A percentile compares a stretch with the other conserved stretches of the same genome.
phyloP scores from a whole-genome alignment of 2,797 vertebrate species.

The Erpetoichthys calabaricus region DNA sequence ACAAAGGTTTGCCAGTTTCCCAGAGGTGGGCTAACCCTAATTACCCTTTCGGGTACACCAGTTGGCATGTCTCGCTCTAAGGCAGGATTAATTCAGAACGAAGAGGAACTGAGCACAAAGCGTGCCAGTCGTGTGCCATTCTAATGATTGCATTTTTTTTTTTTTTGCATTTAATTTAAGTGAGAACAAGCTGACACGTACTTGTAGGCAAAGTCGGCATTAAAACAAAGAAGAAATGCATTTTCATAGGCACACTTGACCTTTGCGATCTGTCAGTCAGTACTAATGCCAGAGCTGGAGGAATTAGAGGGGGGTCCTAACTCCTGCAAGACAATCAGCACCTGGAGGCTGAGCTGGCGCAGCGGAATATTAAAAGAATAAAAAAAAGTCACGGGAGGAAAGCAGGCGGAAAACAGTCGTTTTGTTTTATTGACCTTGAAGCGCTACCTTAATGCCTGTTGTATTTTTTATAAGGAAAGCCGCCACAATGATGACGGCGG shows the following conservation, averaged over 20 bases:
- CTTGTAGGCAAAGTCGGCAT: conserved; percentile 14
- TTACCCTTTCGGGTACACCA: no score
- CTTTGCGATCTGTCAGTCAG: conserved; percentile 46
- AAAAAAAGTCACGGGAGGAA: not conserved
- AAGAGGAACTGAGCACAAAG: no score
- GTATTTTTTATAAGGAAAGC: no score
- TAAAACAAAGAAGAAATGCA: conserved; percentile 32
- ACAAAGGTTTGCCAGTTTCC: no score
- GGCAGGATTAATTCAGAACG: no score
- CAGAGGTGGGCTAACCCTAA: no score
- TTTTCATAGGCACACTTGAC: conserved; percentile 54
- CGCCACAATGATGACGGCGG: no score
- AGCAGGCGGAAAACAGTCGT: not conserved
- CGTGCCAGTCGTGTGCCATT: no score
- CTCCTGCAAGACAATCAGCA: conserved; percentile 19
- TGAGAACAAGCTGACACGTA: no score
- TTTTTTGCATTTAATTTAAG: no score
- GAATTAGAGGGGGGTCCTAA: conserved; percentile 29
- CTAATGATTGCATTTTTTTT: no score
- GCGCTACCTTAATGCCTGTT: not conserved
- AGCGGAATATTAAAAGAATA: not conserved
- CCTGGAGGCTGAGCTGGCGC: not conserved
- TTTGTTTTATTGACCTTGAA: not conserved
- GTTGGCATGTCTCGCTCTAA: no score
- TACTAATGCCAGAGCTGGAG: conserved; percentile 47